These are phyloP conservation scores for Metallyticus violacea DNA, from an alignment of 2,888 invertebrate genomes.

Conservation along the genomic window DNA sequence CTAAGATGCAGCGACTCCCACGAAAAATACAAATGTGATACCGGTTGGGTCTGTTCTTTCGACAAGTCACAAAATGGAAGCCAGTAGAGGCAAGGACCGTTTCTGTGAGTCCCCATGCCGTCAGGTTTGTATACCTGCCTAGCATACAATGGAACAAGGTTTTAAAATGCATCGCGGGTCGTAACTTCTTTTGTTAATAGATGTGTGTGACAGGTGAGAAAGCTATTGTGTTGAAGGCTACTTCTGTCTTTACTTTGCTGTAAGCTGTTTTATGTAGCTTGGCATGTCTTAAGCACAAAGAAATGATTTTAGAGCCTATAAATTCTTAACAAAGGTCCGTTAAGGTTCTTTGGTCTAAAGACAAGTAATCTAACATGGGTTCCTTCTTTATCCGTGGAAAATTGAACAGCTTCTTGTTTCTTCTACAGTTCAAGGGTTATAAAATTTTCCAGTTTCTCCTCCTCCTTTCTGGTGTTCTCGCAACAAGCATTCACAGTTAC, in stretches of 20 bases:
- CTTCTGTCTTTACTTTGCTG: not conserved
- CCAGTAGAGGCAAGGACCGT: too few species aligned
- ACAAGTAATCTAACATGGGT: not conserved
- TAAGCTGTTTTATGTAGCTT: too few species aligned
- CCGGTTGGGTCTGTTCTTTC: too few species aligned
- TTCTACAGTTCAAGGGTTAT: not conserved
- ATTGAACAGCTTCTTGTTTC: not conserved
- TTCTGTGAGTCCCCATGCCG: not conserved
- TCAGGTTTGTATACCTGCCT: not conserved
- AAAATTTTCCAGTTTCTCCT: not conserved
- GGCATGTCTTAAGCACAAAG: not conserved
- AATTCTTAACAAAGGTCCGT: not conserved
- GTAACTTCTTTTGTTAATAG: not conserved
- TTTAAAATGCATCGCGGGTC: not conserved
- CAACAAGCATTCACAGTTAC: too few species aligned
- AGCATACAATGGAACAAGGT: not conserved
- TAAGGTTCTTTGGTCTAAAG: not conserved
- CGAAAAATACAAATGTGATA: too few species aligned
- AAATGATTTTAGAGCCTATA: not conserved
- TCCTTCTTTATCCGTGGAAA: not conserved
- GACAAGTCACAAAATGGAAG: too few species aligned
- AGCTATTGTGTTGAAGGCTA: not conserved
- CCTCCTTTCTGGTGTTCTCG: too few species aligned
- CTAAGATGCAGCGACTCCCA: too few species aligned
- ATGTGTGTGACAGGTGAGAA: not conserved